A percentile compares a stretch with the other conserved stretches of the same genome.
Conservation (phyloP, 2,888 invertebrate genomes). For the Congeria kusceri region DNA sequence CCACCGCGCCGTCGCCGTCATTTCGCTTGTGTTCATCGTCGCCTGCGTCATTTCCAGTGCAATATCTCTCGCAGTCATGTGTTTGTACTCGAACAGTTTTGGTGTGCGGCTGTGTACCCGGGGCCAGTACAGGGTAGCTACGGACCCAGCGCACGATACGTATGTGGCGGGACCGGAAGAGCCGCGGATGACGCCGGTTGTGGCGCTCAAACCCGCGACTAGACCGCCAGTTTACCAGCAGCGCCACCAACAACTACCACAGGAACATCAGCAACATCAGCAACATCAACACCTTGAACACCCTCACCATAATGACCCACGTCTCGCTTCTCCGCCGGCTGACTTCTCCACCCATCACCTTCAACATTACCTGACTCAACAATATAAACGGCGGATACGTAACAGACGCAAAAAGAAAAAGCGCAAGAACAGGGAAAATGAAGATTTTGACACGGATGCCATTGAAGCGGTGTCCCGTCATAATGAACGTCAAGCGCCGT, state of each 20-base stretch:
- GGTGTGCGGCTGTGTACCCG: constrained; percentile 37
- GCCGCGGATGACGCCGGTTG: constrained; percentile 10
- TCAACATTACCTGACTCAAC: constrained; percentile 28
- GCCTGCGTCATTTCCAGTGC: constrained; percentile 30
- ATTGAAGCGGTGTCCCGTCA: background rate
- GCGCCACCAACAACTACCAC: background rate
- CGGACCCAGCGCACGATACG: constrained; percentile 6
- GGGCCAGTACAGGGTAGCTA: constrained; percentile 36
- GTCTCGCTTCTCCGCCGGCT: constrained; percentile 8
- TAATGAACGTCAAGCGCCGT: constrained; percentile 10
- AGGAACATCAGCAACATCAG: constrained; percentile 2
- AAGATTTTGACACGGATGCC: background rate
- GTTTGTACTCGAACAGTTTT: constrained; percentile 28
- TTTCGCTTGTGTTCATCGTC: constrained; percentile 30
- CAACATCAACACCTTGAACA: constrained; percentile 1
- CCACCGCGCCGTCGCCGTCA: constrained; percentile 15
- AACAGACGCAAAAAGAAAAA: constrained; percentile 27
- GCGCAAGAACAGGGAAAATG: constrained; percentile 5
- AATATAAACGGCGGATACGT: constrained; percentile 26
- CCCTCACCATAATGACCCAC: constrained; percentile 16
- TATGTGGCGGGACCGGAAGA: background rate
- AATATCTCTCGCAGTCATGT: constrained; percentile 33
- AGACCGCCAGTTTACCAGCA: background rate
- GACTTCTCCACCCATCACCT: constrained; percentile 27
- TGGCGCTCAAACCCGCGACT: constrained; percentile 1